A percentile compares a stretch with the other conserved stretches of the same genome.
Evolutionary conservation across 2,797 vertebrate species (phyloP).

Genomic region (Spheniscus humboldti): DNA sequence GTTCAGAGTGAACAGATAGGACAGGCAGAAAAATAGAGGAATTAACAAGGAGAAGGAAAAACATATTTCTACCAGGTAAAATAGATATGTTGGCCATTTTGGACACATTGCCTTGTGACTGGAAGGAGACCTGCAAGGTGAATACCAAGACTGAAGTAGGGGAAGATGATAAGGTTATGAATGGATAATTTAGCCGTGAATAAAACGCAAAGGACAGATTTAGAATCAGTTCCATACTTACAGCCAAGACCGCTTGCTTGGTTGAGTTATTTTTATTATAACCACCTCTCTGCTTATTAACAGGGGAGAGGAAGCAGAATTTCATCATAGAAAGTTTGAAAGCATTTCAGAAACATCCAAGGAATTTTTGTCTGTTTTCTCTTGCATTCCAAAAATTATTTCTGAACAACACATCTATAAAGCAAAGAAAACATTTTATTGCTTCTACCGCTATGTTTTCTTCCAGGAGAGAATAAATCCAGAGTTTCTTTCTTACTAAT

Average conservation of each 20-base stretch:
- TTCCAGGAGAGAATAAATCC: not conserved
- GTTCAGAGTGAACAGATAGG: not conserved
- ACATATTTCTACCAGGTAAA: accelerated
- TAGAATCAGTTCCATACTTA: not conserved
- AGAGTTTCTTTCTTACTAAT: not conserved
- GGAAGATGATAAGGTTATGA: not conserved
- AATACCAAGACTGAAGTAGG: not conserved
- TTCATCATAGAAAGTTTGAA: not conserved
- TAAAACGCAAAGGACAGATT: not conserved
- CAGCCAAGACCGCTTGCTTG: not conserved
- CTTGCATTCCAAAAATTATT: not conserved
- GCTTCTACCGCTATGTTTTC: not conserved
- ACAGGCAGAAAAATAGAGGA: not conserved
- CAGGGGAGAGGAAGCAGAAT: not conserved
- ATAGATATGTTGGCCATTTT: accelerated
- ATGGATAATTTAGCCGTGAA: accelerated
- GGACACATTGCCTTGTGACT: accelerated
- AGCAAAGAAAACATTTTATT: not conserved
- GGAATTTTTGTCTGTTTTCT: not conserved
- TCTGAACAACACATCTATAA: not conserved
- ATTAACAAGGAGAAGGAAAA: not conserved
- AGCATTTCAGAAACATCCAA: not conserved
- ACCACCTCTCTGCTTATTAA: not conserved
- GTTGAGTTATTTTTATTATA: not conserved
- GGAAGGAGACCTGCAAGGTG: not conserved